phyloP scores from a whole-genome alignment of 2,888 invertebrate species.

The Cecidostiba fungosa region DNA sequence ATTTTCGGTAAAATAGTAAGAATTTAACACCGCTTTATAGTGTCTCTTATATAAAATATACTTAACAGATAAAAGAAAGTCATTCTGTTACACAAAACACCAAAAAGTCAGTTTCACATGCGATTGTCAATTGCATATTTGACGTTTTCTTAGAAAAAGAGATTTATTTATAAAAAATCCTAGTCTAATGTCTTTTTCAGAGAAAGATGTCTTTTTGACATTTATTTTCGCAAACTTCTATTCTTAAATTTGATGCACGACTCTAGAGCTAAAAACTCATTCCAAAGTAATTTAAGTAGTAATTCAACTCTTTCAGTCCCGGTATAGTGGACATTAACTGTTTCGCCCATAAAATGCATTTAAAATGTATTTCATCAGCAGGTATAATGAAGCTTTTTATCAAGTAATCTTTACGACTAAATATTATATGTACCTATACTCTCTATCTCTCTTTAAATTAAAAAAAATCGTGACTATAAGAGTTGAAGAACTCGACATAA shows the following conservation, averaged over 20 bases:
- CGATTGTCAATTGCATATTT: not conserved
- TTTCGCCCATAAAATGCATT: constrained; percentile 7
- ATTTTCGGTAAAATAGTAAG: constrained; percentile 18
- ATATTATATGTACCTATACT: not conserved
- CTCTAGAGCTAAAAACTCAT: not conserved
- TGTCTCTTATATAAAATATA: not conserved
- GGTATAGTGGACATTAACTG: constrained; percentile 6
- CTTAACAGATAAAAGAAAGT: constrained; percentile 28
- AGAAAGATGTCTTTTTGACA: no score
- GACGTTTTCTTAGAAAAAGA: not conserved
- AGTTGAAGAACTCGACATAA: constrained; percentile 4
- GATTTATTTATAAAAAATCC: not conserved
- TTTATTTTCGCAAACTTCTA: not conserved
- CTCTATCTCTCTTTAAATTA: not conserved
- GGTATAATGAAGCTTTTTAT: not conserved
- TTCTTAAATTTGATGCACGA: constrained; percentile 1
- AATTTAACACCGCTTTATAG: constrained; percentile 19
- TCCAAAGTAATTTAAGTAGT: constrained; percentile 6
- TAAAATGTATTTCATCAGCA: not conserved
- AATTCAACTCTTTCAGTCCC: constrained; percentile 10
- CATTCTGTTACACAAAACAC: not conserved
- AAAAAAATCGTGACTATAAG: constrained; percentile 7
- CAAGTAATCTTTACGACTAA: not conserved
- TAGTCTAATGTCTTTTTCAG: not conserved
- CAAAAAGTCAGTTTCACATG: not conserved